Evolutionary conservation across 2,113 vertebrate genomes (phyloP), one percentile per base, ranked within the genome.

Genomic region (Benthochromis sp.): DNA sequence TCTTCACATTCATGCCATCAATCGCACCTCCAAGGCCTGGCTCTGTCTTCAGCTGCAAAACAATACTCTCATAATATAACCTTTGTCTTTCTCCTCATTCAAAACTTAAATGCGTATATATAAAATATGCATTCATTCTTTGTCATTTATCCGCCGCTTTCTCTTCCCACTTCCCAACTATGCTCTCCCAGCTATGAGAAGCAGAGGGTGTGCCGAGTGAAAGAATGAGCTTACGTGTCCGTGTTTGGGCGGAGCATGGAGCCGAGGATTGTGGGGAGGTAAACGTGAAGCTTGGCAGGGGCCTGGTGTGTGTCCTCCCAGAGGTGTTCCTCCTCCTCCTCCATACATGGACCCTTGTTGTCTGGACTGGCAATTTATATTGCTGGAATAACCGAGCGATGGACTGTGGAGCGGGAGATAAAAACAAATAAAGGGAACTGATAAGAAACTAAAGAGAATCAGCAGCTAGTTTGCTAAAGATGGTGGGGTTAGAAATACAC

Each of bases 41-140:
- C 93, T 99, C 98, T 24, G 97, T 96, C 95, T 99, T 99, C 53
- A 99, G 92, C 97, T 99, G 94, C 86, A 86, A 84, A 86, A 59
- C 7, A 90, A 82, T n/a, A 84, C 21, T 82, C 34, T 34, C 84
- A 34, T 13, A 47, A 36, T 55, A n/a, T 76, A 10, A 17, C 3
- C 21, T 7, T 29, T 52, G 2, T 73, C 9, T 78, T 50, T 50
- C 6, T 16, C 34, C 84, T 9, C 2, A 82, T 59, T 55, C 24
- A 85, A 16, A 55, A 17, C 13, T 9, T 21, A 21, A n/a, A n/a
- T 9, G 29, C 11, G 2, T 17, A 83, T 50, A 43, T 14, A 84
- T 2, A 71, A 53, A 81, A 8, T 2, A 0, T 36, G 21, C 19
- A 47, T 54, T 2, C 59, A 47, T 83, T n/a, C 10, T 47, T 16